A percentile compares a stretch with the other conserved stretches of the same genome.
Evolutionary conservation across 2,113 vertebrate genomes (phyloP).

Genomic region (Heterotilapia buettikoferi): DNA sequence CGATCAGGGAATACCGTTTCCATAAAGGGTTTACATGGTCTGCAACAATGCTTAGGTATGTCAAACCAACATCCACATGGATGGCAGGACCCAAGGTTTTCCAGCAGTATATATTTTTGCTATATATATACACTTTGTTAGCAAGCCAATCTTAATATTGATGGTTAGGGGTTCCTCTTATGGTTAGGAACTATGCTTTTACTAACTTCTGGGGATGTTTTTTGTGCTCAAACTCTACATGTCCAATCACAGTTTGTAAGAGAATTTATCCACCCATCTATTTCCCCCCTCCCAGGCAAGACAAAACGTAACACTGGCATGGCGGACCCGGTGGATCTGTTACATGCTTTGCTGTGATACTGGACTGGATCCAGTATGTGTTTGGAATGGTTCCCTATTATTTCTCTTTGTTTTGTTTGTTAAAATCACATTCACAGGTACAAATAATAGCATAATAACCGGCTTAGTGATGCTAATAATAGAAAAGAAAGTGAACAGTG

Average conservation of each 20-base stretch:
- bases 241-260: neutral
- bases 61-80: neutral
- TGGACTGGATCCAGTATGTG: neutral
- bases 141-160: neutral
- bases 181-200: neutral
- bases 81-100: neutral
- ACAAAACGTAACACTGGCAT: neutral
- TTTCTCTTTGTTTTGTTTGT: neutral
- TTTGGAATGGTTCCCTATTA: neutral
- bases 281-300: neutral
- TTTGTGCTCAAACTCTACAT: neutral
- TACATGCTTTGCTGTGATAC: neutral
- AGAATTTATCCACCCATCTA: neutral
- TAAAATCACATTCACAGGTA: neutral
- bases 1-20: accelerated
- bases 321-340: accelerated
- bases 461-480: neutral
- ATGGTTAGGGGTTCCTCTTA: neutral
- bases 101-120: neutral
- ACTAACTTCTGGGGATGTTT: neutral
- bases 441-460: neutral
- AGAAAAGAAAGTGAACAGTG: neutral
- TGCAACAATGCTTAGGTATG: neutral
- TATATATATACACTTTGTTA: neutral
- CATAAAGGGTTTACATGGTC: neutral